Conservation (phyloP, 2,113 vertebrate genomes). For the Meles meles region DNA sequence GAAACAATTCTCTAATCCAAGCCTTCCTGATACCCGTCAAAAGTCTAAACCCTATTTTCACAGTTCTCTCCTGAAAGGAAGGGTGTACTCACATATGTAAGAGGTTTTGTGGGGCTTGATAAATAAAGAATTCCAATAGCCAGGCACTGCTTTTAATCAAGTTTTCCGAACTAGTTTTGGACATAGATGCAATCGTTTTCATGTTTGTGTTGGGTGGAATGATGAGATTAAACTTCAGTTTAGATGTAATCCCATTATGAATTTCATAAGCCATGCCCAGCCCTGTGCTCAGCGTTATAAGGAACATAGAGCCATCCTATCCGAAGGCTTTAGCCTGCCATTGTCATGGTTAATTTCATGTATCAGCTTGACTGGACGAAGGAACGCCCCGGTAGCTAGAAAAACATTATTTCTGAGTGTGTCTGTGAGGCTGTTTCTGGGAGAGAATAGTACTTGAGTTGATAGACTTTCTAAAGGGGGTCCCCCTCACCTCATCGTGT, state of each 20-base stretch:
- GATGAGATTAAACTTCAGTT: not conserved
- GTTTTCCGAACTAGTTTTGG: not conserved
- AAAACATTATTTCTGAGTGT: not conserved
- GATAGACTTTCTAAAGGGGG: not conserved
- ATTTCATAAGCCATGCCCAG: not conserved
- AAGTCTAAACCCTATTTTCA: not conserved
- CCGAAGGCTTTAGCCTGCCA: not conserved
- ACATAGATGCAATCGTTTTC: not conserved
- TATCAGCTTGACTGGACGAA: not conserved
- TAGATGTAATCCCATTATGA: not conserved
- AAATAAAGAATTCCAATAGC: not conserved
- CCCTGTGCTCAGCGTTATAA: not conserved
- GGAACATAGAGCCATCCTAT: not conserved
- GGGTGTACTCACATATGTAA: not conserved
- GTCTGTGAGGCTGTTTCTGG: not conserved
- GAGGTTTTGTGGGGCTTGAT: not conserved
- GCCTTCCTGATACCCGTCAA: not conserved
- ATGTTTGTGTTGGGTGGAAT: not conserved
- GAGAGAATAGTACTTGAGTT: not conserved
- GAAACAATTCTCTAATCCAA: not conserved
- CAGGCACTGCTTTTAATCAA: not conserved
- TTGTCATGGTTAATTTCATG: not conserved
- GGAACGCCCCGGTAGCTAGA: not conserved
- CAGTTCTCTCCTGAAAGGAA: not conserved
- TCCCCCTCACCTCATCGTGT: too few relatives aligned